phyloP scores from a whole-genome alignment of 2,888 invertebrate genomes.

The Eledona agricola region DNA sequence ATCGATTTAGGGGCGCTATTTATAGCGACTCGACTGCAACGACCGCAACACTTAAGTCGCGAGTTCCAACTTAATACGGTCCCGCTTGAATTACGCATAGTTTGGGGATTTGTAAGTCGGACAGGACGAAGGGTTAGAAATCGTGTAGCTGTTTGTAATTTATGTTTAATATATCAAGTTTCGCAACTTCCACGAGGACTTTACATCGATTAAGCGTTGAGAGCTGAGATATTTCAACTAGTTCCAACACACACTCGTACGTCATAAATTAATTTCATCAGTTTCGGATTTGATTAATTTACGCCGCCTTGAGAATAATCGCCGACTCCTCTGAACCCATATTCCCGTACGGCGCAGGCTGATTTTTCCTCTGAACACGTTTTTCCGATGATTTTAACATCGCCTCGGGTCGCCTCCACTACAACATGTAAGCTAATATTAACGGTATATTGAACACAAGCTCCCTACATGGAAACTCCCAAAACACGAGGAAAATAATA shows the following conservation, averaged over 20 bases:
- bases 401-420: neutral
- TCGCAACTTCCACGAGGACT: constrained; percentile 22
- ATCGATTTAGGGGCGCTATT: too few relatives aligned
- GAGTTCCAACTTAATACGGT: constrained; percentile 30
- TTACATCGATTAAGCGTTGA: constrained; percentile 23
- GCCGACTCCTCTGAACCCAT: constrained; percentile 8
- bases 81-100: constrained; percentile 33
- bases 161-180: constrained; percentile 31
- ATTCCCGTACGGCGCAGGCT: neutral
- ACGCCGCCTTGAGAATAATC: constrained; percentile 23
- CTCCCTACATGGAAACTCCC: constrained; percentile 9
- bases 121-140: constrained; percentile 30
- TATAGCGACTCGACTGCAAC: too few relatives aligned
- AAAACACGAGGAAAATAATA: constrained; percentile 22
- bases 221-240: constrained; percentile 25
- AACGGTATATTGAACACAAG: constrained; percentile 17
- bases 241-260: constrained; percentile 22
- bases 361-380: constrained; percentile 13
- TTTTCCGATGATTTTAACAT: constrained; percentile 11
- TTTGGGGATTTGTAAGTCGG: constrained; percentile 33
- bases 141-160: constrained; percentile 25
- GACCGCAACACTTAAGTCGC: too few relatives aligned
- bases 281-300: constrained; percentile 24
- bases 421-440: constrained; percentile 18
- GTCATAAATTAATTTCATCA: constrained; percentile 31